These are phyloP conservation scores for Syndactyla subalaris DNA, from an alignment of 2,797 vertebrate genomes.

Conservation along the genomic window DNA sequence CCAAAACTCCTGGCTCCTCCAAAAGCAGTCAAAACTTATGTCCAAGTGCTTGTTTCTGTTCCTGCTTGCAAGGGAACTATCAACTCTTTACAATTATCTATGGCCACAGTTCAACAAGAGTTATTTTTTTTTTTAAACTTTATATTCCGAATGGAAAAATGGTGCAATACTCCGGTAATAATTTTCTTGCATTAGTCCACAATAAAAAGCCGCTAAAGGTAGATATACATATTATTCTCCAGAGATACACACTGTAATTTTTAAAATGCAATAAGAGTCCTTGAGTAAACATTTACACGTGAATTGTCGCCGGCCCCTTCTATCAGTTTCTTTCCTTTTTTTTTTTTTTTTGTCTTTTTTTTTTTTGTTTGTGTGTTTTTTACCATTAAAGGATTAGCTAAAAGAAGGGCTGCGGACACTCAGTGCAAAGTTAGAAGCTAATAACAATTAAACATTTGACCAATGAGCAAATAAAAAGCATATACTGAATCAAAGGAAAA, in stretches of 20 bases:
- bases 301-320: conserved; percentile 91
- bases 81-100: conserved; percentile 87
- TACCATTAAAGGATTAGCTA: conserved; percentile 82
- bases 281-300: conserved; percentile 99
- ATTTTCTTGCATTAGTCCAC: conserved; percentile 88
- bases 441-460: conserved; percentile 85
- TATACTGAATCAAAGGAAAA: conserved; percentile 82
- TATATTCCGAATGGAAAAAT: conserved; percentile 83
- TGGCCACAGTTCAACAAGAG: conserved; percentile 88
- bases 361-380: conserved; percentile 44
- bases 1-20: conserved; percentile 74
- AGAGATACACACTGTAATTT: conserved; percentile 89
- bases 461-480: conserved; percentile 81
- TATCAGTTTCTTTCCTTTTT: conserved; percentile 63
- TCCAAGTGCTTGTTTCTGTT: conserved; percentile 79
- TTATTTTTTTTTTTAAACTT: conserved; percentile 73
- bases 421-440: conserved; percentile 97
- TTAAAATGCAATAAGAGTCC: conserved; percentile 86
- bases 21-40: conserved; percentile 81
- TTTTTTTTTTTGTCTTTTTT: conserved; percentile 60
- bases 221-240: conserved; percentile 91
- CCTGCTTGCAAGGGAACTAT: conserved; percentile 80
- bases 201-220: conserved; percentile 96
- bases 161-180: conserved; percentile 94
- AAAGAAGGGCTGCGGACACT: conserved; percentile 91